Conservation (phyloP, 2,888 invertebrate genomes). For the Napeogenes inachia region DNA sequence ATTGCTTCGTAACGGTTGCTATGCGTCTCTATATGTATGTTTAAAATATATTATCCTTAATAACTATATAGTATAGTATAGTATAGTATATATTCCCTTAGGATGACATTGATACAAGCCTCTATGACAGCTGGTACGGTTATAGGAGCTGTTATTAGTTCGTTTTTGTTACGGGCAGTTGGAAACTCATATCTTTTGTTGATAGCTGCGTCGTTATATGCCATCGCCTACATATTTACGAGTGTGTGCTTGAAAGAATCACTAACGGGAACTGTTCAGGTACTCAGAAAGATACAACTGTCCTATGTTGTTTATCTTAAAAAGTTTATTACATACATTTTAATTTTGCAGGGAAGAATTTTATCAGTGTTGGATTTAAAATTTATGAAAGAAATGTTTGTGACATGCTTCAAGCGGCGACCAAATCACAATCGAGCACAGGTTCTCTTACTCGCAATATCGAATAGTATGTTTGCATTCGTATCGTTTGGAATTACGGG, state of each 20-base stretch:
- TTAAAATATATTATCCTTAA: too few species aligned
- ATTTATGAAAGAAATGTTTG: conserved; percentile 76
- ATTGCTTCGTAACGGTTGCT: too few species aligned
- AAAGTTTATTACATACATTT: too few species aligned
- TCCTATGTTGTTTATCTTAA: too few species aligned
- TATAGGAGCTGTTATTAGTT: conserved; percentile 78
- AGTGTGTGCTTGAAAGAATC: conserved; percentile 75
- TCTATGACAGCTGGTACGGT: conserved; percentile 79
- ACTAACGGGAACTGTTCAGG: conserved; percentile 57
- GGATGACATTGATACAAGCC: conserved; percentile 81
- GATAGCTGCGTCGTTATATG: conserved; percentile 56
- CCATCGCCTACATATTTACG: conserved; percentile 68
- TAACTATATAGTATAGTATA: too few species aligned
- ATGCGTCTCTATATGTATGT: too few species aligned
- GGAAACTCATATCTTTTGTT: conserved; percentile 75
- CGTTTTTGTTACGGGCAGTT: conserved; percentile 73
- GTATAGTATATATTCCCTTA: conserved; percentile 44
- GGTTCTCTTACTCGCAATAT: conserved; percentile 64
- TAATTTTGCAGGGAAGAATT: conserved; percentile 61
- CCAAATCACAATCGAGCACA: conserved; percentile 74
- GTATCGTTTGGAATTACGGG: conserved; percentile 64
- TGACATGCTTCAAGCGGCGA: conserved; percentile 76
- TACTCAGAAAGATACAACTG: conserved; percentile 27
- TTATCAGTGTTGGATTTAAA: conserved; percentile 62
- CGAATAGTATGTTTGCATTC: conserved; percentile 53